Evolutionary conservation across 1,140 invertebrate species (phyloP), one percentile per base, ranked within the genome.

Genomic region (Heliconius eleuchia): DNA sequence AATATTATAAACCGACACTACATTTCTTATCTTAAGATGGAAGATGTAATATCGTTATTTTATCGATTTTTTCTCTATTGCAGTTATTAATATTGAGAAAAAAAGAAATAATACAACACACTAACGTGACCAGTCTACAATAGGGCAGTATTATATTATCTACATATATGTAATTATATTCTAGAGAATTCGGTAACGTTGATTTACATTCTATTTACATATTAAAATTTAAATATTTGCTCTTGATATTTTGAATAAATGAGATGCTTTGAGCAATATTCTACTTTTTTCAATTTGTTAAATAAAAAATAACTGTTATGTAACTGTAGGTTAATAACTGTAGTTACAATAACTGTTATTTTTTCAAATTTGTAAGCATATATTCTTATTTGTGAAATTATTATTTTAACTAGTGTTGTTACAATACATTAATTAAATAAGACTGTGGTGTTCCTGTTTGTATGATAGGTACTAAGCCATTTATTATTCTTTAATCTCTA

Each of bases 111-210:
- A 18, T 19, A 52, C 16, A 52, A 18, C 18, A 52, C 18, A 52
- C 6, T 19, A 52, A 18, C 19, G 50, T 52, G 50, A 52, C 18
- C 16, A 52, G 50, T 52, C 50, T 52, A 52, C 60, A 66, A 13
- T 27, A 27, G 23, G 60, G 27, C 60, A 66, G 60, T 66, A 27
- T 23, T 30, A 66, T 30, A 66, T 4, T 27, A 66, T 66, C 11
- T 27, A 66, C 11, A 66, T 30, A 57, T 23, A 52, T 19, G 18
- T 57, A 66, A 66, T 30, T 66, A 70, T 71, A 70, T 34, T 39
- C 74, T 76, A 76, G 60, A 76, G 30, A 78, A 73, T 42, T 73
- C 76, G 76, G 76, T 78, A 78, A 78, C 76, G 73, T 78, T 73
- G 76, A 30, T 66, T 66, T 66, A 66, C 30, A 30, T 30, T 30